phyloP scores from a whole-genome alignment of 2,888 invertebrate species.

The Volucella zonaria region DNA sequence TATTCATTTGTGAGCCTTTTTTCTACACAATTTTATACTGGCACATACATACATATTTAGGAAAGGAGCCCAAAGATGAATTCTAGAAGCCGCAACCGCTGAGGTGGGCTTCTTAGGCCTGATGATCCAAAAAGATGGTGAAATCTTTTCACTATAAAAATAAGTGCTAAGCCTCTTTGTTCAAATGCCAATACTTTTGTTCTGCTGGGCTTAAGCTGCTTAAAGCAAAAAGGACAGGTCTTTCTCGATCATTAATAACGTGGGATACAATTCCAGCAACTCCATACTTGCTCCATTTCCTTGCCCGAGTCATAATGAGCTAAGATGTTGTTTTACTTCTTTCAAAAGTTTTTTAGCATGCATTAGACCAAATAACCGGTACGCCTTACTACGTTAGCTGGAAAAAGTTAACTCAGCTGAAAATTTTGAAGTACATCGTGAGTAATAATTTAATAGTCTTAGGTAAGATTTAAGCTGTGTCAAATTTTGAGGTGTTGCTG shows the following conservation, averaged over 20 bases:
- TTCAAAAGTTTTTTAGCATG: too few relatives aligned
- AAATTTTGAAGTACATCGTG: too few relatives aligned
- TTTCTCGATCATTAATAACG: constrained; percentile 7
- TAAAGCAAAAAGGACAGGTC: constrained; percentile 17
- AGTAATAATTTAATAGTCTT: too few relatives aligned
- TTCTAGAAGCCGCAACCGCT: constrained; percentile 28
- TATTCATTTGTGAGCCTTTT: constrained; percentile 23
- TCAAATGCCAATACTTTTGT: constrained; percentile 4
- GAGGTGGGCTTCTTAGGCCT: constrained; percentile 4
- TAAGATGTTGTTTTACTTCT: neutral
- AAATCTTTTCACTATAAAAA: neutral
- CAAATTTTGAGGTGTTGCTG: too few relatives aligned
- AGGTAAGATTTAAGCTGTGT: too few relatives aligned
- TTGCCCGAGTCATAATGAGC: neutral
- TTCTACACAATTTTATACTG: constrained; percentile 42
- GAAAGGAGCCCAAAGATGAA: constrained; percentile 32
- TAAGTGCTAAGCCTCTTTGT: neutral
- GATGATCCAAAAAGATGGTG: constrained; percentile 12
- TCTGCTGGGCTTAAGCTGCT: constrained; percentile 20
- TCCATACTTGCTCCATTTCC: constrained; percentile 5
- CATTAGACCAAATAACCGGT: too few relatives aligned
- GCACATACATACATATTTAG: too few relatives aligned
- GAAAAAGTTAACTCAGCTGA: too few relatives aligned
- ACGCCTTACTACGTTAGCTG: too few relatives aligned
- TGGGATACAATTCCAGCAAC: neutral